These are phyloP conservation scores for Cyprinodon brontotheroides DNA, from an alignment of 2,113 vertebrate species.

Conservation along the genomic window DNA sequence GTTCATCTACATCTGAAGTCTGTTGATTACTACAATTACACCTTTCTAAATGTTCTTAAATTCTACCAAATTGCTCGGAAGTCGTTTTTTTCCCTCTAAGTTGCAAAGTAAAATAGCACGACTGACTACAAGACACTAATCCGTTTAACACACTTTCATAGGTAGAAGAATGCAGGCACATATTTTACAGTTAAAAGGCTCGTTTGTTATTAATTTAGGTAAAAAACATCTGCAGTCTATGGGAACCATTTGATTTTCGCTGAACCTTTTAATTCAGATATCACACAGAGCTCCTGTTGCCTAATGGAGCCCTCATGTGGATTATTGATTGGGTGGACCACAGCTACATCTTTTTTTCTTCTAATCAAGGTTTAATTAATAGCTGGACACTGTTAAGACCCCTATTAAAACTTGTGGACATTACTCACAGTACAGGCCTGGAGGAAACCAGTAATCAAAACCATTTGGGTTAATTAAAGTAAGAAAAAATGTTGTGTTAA, in stretches of 20 bases:
- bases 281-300: slow-evolving; percentile 56
- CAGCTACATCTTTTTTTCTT: slow-evolving; percentile 81
- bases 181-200: slow-evolving; percentile 52
- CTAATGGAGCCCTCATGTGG: slow-evolving; percentile 80
- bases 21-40: background rate
- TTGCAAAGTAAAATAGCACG: background rate
- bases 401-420: slow-evolving; percentile 71
- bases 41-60: background rate
- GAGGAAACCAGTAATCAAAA: slow-evolving; percentile 73
- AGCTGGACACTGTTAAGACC: slow-evolving; percentile 75
- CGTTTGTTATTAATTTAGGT: slow-evolving; percentile 77
- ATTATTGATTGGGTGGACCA: slow-evolving; percentile 78
- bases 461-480: background rate
- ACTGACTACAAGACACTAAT: background rate
- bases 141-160: slow-evolving; percentile 6
- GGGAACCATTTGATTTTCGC: slow-evolving; percentile 59
- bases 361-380: slow-evolving; percentile 84
- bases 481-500: slow-evolving; percentile 2
- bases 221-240: slow-evolving; percentile 74
- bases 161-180: slow-evolving; percentile 27
- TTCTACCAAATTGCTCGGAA: background rate
- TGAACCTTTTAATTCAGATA: slow-evolving; percentile 53
- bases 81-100: background rate
- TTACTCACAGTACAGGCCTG: slow-evolving; percentile 68
- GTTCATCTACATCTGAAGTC: background rate